phyloP scores from a whole-genome alignment of 2,888 invertebrate genomes.

The Mesochorus sp. region DNA sequence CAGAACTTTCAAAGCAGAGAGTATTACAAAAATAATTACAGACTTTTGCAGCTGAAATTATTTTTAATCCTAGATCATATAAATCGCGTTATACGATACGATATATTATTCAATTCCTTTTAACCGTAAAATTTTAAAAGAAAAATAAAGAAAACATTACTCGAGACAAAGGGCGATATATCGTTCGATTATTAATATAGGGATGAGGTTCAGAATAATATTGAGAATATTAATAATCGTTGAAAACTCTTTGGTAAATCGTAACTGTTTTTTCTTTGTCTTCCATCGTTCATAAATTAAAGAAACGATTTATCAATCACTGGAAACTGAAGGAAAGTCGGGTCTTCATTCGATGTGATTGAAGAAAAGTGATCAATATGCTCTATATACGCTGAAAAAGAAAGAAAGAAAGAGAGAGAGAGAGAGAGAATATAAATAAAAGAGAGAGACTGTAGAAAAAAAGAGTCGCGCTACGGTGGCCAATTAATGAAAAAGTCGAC shows the following conservation, averaged over 20 bases:
- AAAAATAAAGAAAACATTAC: no score
- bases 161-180: no score
- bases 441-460: no score
- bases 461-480: conserved; percentile 36
- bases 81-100: no score
- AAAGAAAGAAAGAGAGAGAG: conserved; percentile 30
- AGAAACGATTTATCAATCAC: conserved; percentile 43
- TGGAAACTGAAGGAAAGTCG: conserved; percentile 33
- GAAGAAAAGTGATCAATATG: background rate
- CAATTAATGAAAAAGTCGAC: conserved; percentile 60
- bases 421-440: conserved; percentile 14
- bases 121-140: no score
- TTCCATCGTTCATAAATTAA: conserved; percentile 24
- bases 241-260: background rate
- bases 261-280: no score
- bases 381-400: background rate
- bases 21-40: no score
- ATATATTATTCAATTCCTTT: no score
- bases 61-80: no score
- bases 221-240: background rate
- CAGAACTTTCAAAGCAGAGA: no score
- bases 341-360: conserved; percentile 27
- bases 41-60: no score
- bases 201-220: background rate
- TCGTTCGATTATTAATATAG: no score